Conservation (phyloP, 2,888 invertebrate species). For the Mythimna loreyi region DNA sequence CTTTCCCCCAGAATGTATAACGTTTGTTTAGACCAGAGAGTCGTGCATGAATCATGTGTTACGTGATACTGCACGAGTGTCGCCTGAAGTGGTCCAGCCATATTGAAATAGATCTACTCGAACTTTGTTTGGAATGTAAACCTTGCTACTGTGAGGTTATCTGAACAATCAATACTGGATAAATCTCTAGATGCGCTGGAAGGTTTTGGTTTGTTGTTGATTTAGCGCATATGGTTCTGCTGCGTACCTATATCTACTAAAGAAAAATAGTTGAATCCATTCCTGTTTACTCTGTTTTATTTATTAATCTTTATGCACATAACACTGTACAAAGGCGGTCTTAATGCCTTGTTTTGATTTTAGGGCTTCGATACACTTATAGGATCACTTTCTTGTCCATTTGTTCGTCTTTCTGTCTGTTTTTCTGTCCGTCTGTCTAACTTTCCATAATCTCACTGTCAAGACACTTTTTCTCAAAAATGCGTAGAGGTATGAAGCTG, state of each 20-base stretch:
- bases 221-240: background rate
- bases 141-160: background rate
- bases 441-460: too few relatives aligned
- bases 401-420: too few relatives aligned
- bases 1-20: constrained; percentile 20
- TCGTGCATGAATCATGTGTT: constrained; percentile 40
- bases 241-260: background rate
- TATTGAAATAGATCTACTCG: constrained; percentile 33
- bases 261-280: too few relatives aligned
- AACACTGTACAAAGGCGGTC: too few relatives aligned
- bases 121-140: constrained; percentile 25
- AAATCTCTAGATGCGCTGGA: background rate
- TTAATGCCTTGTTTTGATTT: too few relatives aligned
- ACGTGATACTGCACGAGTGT: constrained; percentile 50
- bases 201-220: background rate
- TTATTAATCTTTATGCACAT: too few relatives aligned
- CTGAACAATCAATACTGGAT: constrained; percentile 8
- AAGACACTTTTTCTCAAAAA: too few relatives aligned
- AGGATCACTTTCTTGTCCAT: too few relatives aligned
- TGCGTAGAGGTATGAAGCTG: too few relatives aligned
- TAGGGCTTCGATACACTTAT: too few relatives aligned
- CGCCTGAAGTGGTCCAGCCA: constrained; percentile 21
- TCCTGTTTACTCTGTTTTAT: too few relatives aligned
- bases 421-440: too few relatives aligned
- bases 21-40: constrained; percentile 38